Evolutionary conservation across 1,140 invertebrate genomes (phyloP), one percentile per base, ranked within the genome.

Genomic region (Planococcus citri): DNA sequence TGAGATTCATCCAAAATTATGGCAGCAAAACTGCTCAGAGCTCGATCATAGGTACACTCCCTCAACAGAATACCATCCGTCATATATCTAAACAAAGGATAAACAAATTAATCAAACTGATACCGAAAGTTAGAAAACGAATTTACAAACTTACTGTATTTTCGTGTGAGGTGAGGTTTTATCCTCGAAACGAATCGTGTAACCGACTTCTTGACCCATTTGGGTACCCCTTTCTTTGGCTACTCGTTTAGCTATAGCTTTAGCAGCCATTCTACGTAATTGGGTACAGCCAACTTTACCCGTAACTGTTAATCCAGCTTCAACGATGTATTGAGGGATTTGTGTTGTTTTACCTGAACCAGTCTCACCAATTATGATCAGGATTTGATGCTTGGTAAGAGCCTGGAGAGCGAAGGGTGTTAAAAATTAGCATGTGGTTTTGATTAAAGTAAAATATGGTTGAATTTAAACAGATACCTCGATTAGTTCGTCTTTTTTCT

Each of bases 311-410:
- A 87, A 74, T 27, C 83, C 81, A 8, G 80, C 78, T 70, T 88
- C 84, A 68, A 84, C 79, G 6, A 92, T 79, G 73, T 86, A 87
- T 79, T 94, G 91, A 1, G 90, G 89, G 75, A 92, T 92, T 75
- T 92, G 96, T 27, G 97, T 99, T 1, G 97, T 99, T 83, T 99
- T 99, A 0, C 95, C 95, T 71, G 92, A 96, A 10, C 95, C 92
- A 37, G 94, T 98, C 81, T 98, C 95, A 75, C 95, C 95, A 12
- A 97, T 94, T 0, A 98, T 80, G 4, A 97, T 94, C 57, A 97
- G 90, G 74, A 88, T 91, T 76, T 97, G 93, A 79, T 97, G 88
- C n/a, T 92, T 89, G 27, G 86, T 86, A 1, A 99, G 10, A 12
- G 60, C 60, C 60, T 64, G 17, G 6, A 58, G n/a, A n/a, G n/a